Base-by-base conservation (phyloP, 2,797 vertebrate genomes). In the Sebastes iracundus region DNA sequence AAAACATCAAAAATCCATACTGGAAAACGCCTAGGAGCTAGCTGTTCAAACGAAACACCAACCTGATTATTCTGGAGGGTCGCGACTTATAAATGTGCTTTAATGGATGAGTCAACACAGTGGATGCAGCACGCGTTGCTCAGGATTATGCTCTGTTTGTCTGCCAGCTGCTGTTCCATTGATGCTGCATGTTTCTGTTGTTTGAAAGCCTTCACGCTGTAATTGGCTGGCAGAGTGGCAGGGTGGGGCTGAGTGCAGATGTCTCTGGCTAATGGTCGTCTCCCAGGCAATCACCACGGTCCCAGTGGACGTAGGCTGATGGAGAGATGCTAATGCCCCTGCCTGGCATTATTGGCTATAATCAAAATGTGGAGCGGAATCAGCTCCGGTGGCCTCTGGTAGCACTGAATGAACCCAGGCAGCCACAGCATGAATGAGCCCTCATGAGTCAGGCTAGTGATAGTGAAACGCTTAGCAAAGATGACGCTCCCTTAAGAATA, bases 361-460 rank as follows among this genome's bases (percentile, higher is more conserved):
- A 59, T 38, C 42, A 93, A 95, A 94, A 92, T 65, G 20, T 80
- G 93, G 92, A 89, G 74, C 30, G 5, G 92, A 87, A 79, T 75
- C 18, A 23, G 20, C 6, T n/a, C 28, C 25, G 33, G 22, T 13
- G 22, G 16, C 64, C 7, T 70, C n/a, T 65, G 30, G 30, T 27
- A 38, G 16, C 25, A 70, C 8, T n/a, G 33, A 74, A 62, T 74
- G 42, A 76, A 76, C 33, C 35, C 33, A 56, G 11, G 59, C 71
- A 55, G 62, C 5, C 20, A 46, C 27, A 42, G 55, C 7, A 5
- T 65, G 7, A 65, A 32, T 83, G 33, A 67, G 27, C 55, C 2
- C 16, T 58, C 6, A 1, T n/a, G 2, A 7, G 46, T 10, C 11
- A 22, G 20, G 32, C n/a, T 23, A 13, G 61, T 53, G 4, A 27